Percentiles rank a stretch among this genome's conserved stretches.
Conservation (phyloP, 2,797 vertebrate species). For the Platalea minor region DNA sequence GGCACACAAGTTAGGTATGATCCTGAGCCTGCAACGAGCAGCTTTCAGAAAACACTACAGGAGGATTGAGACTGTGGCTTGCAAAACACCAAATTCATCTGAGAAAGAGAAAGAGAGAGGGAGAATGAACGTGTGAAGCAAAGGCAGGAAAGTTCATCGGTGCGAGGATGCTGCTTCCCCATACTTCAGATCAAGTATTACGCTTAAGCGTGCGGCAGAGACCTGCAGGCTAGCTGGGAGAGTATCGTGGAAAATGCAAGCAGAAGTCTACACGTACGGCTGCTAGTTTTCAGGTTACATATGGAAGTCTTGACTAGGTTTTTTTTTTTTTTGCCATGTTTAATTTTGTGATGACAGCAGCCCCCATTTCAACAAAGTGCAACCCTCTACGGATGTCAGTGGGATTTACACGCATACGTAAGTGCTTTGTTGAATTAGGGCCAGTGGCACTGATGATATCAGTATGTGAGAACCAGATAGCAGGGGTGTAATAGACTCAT, state of each 20-base stretch:
- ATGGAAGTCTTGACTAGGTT: not conserved
- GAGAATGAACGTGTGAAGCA: not conserved
- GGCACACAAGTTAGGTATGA: not conserved
- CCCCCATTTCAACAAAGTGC: not conserved
- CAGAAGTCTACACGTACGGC: not conserved
- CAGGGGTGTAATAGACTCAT: not conserved
- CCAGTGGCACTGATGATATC: not conserved
- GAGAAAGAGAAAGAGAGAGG: not conserved
- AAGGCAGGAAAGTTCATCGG: not conserved
- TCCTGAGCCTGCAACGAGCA: not conserved
- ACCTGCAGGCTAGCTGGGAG: not conserved
- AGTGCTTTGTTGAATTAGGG: not conserved
- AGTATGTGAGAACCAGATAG: not conserved
- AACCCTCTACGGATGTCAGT: not conserved
- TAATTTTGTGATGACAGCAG: conserved; percentile 22
- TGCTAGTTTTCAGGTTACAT: not conserved
- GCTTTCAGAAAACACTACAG: not conserved
- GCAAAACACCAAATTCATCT: not conserved
- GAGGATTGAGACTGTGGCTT: not conserved
- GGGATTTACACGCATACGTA: not conserved
- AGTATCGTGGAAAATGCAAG: not conserved
- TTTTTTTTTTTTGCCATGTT: not conserved
- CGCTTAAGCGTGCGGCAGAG: not conserved
- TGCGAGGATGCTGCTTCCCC: not conserved
- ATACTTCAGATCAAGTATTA: not conserved